Conservation (phyloP, 2,797 vertebrate genomes). For the Cygnus olor region DNA sequence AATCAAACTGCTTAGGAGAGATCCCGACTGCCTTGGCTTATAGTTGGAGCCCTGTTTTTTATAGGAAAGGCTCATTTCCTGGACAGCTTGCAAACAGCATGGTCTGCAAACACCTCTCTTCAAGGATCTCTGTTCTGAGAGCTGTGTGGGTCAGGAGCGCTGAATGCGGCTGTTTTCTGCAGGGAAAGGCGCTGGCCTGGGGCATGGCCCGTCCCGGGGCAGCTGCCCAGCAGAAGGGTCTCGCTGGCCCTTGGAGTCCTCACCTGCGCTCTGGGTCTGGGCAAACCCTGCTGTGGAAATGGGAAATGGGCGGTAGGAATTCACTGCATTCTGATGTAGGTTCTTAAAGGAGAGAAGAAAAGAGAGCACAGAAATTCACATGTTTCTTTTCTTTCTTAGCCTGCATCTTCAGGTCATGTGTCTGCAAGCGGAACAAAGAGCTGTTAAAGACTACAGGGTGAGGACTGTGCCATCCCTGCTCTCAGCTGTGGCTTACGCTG, state of each 20-base stretch:
- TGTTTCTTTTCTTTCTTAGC: neutral
- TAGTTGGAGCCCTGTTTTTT: neutral
- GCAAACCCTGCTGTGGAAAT: neutral
- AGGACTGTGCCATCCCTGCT: neutral
- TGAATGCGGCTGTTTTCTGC: neutral
- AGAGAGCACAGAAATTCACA: neutral
- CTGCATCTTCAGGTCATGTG: neutral
- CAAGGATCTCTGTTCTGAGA: neutral
- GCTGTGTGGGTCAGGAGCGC: neutral
- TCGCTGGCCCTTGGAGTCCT: neutral
- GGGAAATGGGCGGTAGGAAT: neutral
- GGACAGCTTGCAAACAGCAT: conserved; percentile 49
- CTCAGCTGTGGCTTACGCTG: neutral
- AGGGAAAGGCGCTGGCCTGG: neutral
- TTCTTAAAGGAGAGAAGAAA: neutral
- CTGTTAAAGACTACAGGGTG: neutral
- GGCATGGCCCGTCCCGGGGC: neutral
- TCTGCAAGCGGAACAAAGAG: neutral
- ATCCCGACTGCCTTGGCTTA: conserved; percentile 13
- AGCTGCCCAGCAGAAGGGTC: neutral
- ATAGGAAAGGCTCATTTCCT: conserved; percentile 46
- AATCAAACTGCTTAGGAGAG: neutral
- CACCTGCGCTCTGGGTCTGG: neutral
- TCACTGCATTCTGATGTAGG: neutral
- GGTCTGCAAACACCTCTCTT: neutral